Base-by-base conservation (phyloP, 2,797 vertebrate genomes). In the Malurus leucopterus region DNA sequence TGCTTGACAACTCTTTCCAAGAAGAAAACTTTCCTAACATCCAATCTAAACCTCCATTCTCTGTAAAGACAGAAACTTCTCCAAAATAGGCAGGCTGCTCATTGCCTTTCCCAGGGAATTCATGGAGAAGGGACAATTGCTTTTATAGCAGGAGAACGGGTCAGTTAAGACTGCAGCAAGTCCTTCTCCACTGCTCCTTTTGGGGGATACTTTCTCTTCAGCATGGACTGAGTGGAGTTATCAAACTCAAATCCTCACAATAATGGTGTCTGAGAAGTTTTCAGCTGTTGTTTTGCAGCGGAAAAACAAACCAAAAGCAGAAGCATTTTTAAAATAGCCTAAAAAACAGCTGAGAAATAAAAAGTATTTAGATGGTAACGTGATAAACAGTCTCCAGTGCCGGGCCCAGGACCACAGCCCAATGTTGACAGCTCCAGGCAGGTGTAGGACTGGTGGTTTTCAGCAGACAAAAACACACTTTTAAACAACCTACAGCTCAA, bases 311-410 rank as follows among this genome's bases (percentile, higher is more conserved):
- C 89, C 93, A 94, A 91, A 96, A 95, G 76, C 93, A 88, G 93
- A 54, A 86, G 70, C 94, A 93, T 93, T 95, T 94, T 95, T 96
- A 91, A 95, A 95, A 97, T 96, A 96, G 96, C 92, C 88, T 50
- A 47, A 94, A 94, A 94, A 96, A 95, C 96, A 97, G 97, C 97
- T 97, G 96, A 96, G 94, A 96, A 96, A 96, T 88, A 95, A 92
- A 57, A 91, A 90, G 93, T 85, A 92, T 93, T 93, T 94, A 54
- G 94, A 95, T 89, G 86, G 96, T 83, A 96, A 96, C 41, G 86
- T 84, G 95, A 95, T 95, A 93, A 96, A 95, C 91, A 89, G 86
- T 62, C 93, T 90, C 88, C 63, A 92, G 77, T 5, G 3, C 62
- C 14, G 5, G 54, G 92, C 44, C 71, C 84, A 92, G 89, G 73